phyloP scores from a whole-genome alignment of 2,888 invertebrate species.

The Iselma pallidipennis region DNA sequence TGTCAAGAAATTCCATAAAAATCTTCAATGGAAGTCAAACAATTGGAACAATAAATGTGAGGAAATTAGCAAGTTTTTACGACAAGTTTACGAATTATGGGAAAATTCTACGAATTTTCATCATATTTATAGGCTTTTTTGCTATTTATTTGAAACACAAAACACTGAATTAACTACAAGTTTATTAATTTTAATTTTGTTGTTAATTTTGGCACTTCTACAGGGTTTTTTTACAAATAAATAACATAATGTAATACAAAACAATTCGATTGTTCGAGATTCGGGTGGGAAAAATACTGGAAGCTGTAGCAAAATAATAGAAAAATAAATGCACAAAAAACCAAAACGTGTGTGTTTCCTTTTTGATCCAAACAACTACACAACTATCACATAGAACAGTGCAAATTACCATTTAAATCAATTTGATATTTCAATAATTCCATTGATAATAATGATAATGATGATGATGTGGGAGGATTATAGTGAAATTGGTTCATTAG shows the following conservation, averaged over 20 bases:
- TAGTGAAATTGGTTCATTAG: constrained; percentile 50
- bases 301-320: too few species aligned
- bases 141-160: neutral
- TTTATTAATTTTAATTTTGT: neutral
- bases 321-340: neutral
- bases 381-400: constrained; percentile 36
- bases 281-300: neutral
- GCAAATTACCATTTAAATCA: constrained; percentile 36
- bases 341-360: neutral
- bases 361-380: neutral
- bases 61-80: neutral
- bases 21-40: neutral
- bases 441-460: too few species aligned
- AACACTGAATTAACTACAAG: too few species aligned
- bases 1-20: neutral
- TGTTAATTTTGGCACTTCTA: neutral
- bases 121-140: neutral
- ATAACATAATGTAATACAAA: too few species aligned
- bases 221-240: too few species aligned
- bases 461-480: too few species aligned
- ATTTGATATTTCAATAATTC: constrained; percentile 20
- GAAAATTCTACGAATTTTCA: neutral
- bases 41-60: neutral
- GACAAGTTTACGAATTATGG: neutral
- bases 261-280: neutral